Evolutionary conservation across 1,140 invertebrate species (phyloP).

Genomic region (Cydia amplana): DNA sequence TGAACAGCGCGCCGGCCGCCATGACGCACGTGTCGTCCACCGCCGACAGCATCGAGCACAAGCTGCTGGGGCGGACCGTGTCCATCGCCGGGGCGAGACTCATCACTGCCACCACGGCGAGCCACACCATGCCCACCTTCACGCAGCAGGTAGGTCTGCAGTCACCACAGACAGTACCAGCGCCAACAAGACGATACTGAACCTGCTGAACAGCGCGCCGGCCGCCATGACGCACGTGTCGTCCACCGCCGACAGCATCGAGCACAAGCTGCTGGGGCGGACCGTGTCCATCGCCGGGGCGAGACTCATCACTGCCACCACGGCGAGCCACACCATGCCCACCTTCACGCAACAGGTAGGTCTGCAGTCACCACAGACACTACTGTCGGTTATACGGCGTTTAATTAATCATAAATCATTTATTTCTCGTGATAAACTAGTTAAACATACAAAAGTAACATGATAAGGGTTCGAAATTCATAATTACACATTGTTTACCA

Average conservation of each 20-base stretch:
- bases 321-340: slow-evolving; percentile 56
- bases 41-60: slow-evolving; percentile 60
- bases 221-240: slow-evolving; percentile 81
- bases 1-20: slow-evolving; percentile 86
- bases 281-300: slow-evolving; percentile 65
- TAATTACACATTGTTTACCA: no score
- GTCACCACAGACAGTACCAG: slow-evolving; percentile 70
- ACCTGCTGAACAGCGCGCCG: slow-evolving; percentile 87
- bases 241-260: slow-evolving; percentile 59
- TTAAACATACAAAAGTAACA: no score
- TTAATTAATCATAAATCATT: no score
- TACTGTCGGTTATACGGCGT: no score
- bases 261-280: slow-evolving; percentile 63
- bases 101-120: slow-evolving; percentile 56
- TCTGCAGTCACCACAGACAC: slow-evolving; percentile 36
- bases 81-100: slow-evolving; percentile 63
- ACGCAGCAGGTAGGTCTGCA: slow-evolving; percentile 58
- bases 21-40: slow-evolving; percentile 79
- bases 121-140: slow-evolving; percentile 61
- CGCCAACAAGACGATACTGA: slow-evolving; percentile 81
- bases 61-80: slow-evolving; percentile 61
- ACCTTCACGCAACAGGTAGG: slow-evolving; percentile 67
- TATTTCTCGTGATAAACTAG: no score
- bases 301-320: slow-evolving; percentile 57
- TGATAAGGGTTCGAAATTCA: no score